Percentiles rank a stretch among this genome's conserved stretches.
Evolutionary conservation across 2,797 vertebrate genomes (phyloP).

Genomic region (Poecilia gillii): DNA sequence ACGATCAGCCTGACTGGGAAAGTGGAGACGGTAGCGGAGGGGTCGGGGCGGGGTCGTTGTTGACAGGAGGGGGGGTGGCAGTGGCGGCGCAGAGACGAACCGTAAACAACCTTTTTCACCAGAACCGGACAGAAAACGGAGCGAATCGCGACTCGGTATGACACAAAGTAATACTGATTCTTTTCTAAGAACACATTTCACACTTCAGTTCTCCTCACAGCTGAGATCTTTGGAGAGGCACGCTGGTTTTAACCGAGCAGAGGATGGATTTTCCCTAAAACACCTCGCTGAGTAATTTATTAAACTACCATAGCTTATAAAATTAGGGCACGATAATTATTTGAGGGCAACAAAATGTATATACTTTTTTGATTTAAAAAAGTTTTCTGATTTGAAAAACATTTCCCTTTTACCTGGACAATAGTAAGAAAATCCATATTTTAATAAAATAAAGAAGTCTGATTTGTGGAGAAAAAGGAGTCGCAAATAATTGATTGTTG

Average conservation of each 20-base stretch:
- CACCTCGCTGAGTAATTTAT: slow-evolving; percentile 3
- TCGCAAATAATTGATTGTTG: too few species aligned
- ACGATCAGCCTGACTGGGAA: slow-evolving; percentile 36
- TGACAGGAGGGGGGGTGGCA: slow-evolving; percentile 32
- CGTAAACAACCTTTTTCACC: slow-evolving; percentile 47
- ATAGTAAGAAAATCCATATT: too few species aligned
- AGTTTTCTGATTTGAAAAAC: too few species aligned
- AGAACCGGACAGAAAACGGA: slow-evolving; percentile 50
- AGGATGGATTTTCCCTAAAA: slow-evolving; percentile 40
- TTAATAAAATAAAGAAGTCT: too few species aligned
- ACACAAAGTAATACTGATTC: slow-evolving; percentile 66
- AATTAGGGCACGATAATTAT: not conserved
- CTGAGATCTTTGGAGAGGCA: slow-evolving; percentile 34
- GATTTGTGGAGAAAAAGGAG: too few species aligned
- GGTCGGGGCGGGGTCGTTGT: slow-evolving; percentile 26
- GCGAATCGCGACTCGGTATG: slow-evolving; percentile 52
- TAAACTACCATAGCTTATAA: not conserved
- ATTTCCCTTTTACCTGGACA: too few species aligned
- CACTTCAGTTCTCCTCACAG: slow-evolving; percentile 50
- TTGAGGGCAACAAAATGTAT: too few species aligned
- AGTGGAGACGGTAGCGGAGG: slow-evolving; percentile 20
- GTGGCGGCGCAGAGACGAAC: slow-evolving; percentile 67
- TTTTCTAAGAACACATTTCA: slow-evolving; percentile 45
- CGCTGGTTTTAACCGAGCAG: slow-evolving; percentile 24
- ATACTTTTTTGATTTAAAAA: too few species aligned